These are phyloP conservation scores for Corydoras maculifer DNA, from an alignment of 2,113 vertebrate genomes.

Conservation along the genomic window DNA sequence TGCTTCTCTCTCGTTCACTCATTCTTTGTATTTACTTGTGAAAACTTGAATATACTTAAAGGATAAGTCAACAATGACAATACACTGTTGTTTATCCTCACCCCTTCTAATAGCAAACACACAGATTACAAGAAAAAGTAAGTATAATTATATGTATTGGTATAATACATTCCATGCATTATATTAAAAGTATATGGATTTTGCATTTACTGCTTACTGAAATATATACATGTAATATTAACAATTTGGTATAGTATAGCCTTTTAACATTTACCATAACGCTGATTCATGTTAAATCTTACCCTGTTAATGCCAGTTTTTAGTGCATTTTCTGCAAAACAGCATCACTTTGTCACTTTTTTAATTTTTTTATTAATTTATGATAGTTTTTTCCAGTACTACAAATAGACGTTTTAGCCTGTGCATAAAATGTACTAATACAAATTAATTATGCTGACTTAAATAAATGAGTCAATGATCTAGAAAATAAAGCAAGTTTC, in stretches of 20 bases:
- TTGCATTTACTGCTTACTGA: not conserved
- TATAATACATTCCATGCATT: not conserved
- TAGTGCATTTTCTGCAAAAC: too few species aligned
- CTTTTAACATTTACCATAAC: too few species aligned
- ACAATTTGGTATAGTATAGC: too few species aligned
- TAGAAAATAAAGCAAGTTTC: not conserved
- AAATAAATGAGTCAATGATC: not conserved
- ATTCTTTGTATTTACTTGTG: not conserved
- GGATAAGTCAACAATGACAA: too few species aligned
- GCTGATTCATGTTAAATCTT: too few species aligned
- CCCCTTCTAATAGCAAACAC: slow-evolving; percentile 68
- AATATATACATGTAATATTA: too few species aligned
- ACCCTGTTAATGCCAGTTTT: too few species aligned
- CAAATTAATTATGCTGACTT: not conserved
- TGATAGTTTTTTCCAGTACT: too few species aligned
- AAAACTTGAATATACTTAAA: too few species aligned
- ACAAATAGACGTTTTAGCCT: not conserved
- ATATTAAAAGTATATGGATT: not conserved
- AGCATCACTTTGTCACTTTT: too few species aligned
- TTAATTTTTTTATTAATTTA: too few species aligned
- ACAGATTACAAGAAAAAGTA: slow-evolving; percentile 90
- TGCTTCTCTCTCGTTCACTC: not conserved
- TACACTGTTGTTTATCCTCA: too few species aligned
- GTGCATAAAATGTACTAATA: not conserved
- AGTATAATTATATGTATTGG: slow-evolving; percentile 55